Conservation (phyloP, 2,113 vertebrate species). For the Myotis brandtii region DNA sequence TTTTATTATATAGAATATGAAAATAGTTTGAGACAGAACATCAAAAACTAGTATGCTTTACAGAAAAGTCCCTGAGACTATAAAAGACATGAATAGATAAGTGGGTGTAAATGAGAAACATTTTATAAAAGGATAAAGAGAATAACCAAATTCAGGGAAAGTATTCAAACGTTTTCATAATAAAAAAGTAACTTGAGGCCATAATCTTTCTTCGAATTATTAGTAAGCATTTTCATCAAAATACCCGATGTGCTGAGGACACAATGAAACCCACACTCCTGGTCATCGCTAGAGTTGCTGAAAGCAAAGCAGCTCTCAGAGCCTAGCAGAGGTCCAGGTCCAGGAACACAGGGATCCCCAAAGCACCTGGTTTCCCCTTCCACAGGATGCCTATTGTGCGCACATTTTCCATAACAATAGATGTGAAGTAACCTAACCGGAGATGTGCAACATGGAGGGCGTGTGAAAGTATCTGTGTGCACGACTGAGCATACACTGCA, state of each 20-base stretch:
- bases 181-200: not conserved
- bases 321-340: not conserved
- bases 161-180: not conserved
- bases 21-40: not conserved
- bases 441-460: not conserved
- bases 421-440: not conserved
- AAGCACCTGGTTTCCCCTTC: not conserved
- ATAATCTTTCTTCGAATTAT: not conserved
- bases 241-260: not conserved
- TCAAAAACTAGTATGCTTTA: not conserved
- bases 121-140: not conserved
- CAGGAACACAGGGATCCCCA: too few relatives aligned
- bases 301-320: not conserved
- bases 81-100: not conserved
- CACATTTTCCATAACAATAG: not conserved
- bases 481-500: not conserved
- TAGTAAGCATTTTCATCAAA: not conserved
- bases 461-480: not conserved
- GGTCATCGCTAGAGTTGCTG: not conserved
- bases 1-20: not conserved
- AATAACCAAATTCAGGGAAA: not conserved
- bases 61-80: not conserved
- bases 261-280: not conserved
- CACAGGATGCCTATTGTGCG: not conserved
- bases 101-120: not conserved